Evolutionary conservation across 2,113 vertebrate genomes (phyloP).

Genomic region (Oostethus manadensis): DNA sequence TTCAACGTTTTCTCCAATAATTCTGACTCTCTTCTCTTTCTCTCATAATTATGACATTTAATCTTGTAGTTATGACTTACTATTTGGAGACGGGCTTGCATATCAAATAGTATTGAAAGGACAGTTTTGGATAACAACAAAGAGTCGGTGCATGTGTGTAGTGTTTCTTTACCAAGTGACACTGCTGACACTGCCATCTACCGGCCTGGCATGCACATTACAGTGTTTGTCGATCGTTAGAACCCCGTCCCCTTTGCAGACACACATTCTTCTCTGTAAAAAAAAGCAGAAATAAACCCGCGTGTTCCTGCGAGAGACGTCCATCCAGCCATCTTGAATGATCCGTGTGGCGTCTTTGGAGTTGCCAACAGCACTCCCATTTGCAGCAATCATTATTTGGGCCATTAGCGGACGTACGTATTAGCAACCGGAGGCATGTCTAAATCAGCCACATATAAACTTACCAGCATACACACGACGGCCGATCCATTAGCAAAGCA

Average conservation of each 20-base stretch:
- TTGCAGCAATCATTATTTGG: conserved; percentile 62
- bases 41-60: no score
- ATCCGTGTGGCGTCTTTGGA: not conserved
- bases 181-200: not conserved
- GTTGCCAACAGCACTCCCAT: conserved; percentile 41
- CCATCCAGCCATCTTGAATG: conserved; percentile 28
- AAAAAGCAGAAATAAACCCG: not conserved
- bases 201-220: no score
- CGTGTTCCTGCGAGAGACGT: conserved; percentile 15
- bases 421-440: conserved; percentile 59
- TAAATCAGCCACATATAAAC: conserved; percentile 64
- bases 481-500: conserved; percentile 52
- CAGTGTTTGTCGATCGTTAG: not conserved
- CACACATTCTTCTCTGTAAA: no score
- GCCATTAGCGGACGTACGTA: conserved; percentile 61
- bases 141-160: no score
- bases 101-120: no score
- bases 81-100: no score
- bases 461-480: conserved; percentile 46
- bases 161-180: not conserved
- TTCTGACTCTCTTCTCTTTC: no score
- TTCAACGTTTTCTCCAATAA: no score
- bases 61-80: no score
- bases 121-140: no score
- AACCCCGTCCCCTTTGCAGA: not conserved